A percentile compares a stretch with the other conserved stretches of the same genome.
These are phyloP conservation scores for Chymomyza costata DNA, from an alignment of 1,140 invertebrate genomes.

Conservation along the genomic window DNA sequence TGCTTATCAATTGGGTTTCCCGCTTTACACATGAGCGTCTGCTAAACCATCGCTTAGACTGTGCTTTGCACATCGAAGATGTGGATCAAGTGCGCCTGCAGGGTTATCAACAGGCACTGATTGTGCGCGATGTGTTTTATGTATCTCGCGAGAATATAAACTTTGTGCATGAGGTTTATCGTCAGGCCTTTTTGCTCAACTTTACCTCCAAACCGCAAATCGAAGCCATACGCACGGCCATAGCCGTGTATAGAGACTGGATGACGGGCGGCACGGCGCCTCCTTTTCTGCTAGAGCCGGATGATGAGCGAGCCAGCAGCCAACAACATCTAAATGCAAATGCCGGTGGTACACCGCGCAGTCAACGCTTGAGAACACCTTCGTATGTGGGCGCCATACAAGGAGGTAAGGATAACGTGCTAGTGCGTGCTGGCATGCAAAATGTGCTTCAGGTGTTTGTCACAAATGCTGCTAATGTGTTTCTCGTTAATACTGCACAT, in stretches of 20 bases:
- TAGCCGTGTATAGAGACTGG: conserved; percentile 97
- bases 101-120: conserved; percentile 71
- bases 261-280: conserved; percentile 88
- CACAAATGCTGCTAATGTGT: conserved; percentile 96
- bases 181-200: conserved; percentile 93
- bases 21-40: conserved; percentile 85
- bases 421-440: conserved; percentile 87
- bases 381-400: conserved; percentile 87
- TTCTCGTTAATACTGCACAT: conserved; percentile 84
- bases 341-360: conserved; percentile 57
- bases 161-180: conserved; percentile 94
- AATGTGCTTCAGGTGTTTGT: conserved; percentile 96
- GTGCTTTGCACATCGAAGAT: conserved; percentile 75
- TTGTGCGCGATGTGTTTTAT: conserved; percentile 92
- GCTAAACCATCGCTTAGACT: conserved; percentile 72
- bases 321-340: conserved; percentile 20
- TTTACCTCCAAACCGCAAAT: conserved; percentile 84
- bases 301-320: conserved; percentile 76
- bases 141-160: conserved; percentile 94
- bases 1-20: conserved; percentile 92
- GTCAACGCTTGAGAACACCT: conserved; percentile 84
- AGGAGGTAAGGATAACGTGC: conserved; percentile 82
- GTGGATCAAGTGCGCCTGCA: conserved; percentile 56
- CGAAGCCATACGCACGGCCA: conserved; percentile 90
- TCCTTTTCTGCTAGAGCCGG: conserved; percentile 90